Conservation (phyloP, 2,888 invertebrate species). For the Dasypolia templi region DNA sequence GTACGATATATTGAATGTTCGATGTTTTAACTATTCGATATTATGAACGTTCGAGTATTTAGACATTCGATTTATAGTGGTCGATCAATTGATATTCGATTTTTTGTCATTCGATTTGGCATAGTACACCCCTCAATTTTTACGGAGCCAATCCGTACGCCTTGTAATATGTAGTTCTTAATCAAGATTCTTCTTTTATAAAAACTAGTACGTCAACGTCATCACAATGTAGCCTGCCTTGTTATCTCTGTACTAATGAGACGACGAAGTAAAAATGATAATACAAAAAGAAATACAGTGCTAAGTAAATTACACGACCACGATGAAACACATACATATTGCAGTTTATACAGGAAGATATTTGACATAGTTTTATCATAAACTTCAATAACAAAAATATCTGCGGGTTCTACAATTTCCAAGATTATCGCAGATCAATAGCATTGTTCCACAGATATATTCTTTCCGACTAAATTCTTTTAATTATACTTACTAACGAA, state of each 20-base stretch:
- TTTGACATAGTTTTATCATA: not conserved
- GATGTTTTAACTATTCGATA: too few species aligned
- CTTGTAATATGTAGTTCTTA: not conserved
- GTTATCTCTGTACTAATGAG: slow-evolving; percentile 15
- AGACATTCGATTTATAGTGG: too few species aligned
- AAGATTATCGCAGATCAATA: slow-evolving; percentile 16
- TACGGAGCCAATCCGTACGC: not conserved
- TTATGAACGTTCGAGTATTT: too few species aligned
- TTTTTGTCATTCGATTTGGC: too few species aligned
- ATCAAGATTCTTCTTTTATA: slow-evolving; percentile 12
- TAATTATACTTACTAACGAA: slow-evolving; percentile 66
- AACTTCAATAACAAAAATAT: not conserved
- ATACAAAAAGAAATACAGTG: too few species aligned
- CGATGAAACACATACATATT: not conserved
- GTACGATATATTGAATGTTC: too few species aligned
- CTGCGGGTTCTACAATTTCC: not conserved
- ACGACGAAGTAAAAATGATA: not conserved
- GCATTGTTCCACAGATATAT: slow-evolving; percentile 28
- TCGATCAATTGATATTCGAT: too few species aligned
- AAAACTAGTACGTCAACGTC: not conserved
- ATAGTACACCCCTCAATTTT: not conserved
- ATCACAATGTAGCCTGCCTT: not conserved
- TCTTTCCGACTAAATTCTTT: slow-evolving; percentile 54
- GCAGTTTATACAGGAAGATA: not conserved
- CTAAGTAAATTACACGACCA: not conserved